Conservation (phyloP, 2,113 vertebrate genomes). For the Scopus umbretta region DNA sequence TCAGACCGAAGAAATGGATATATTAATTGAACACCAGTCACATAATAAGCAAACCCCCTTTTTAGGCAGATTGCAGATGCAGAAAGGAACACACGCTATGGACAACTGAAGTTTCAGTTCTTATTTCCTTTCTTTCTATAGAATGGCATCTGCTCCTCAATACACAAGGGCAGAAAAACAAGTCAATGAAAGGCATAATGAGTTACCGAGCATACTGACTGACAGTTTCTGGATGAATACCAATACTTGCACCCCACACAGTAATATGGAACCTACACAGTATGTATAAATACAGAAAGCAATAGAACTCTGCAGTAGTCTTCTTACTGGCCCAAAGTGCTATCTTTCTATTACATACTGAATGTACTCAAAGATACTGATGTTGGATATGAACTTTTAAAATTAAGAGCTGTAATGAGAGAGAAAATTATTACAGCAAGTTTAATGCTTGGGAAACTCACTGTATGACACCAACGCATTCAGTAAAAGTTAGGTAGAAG, state of each 20-base stretch:
- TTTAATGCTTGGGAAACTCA: neutral
- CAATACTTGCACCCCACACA: neutral
- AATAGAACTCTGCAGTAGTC: neutral
- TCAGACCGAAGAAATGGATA: neutral
- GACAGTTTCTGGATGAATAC: neutral
- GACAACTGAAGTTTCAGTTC: neutral
- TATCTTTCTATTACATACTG: neutral
- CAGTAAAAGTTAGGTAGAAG: neutral
- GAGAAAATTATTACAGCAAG: neutral
- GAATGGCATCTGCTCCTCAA: neutral
- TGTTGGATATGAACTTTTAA: neutral
- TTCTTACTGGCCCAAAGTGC: neutral
- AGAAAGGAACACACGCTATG: neutral
- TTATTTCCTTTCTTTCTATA: neutral
- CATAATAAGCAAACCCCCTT: neutral
- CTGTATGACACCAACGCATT: neutral
- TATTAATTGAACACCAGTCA: conserved; percentile 14
- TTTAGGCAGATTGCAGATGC: neutral
- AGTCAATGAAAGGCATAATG: neutral
- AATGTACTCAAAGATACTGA: neutral
- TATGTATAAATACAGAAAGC: neutral
- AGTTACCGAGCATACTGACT: neutral
- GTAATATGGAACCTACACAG: neutral
- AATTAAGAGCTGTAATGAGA: neutral
- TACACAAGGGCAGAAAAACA: neutral